Conservation (phyloP, 2,113 vertebrate genomes). For the Sinocyclocheilus grahami region DNA sequence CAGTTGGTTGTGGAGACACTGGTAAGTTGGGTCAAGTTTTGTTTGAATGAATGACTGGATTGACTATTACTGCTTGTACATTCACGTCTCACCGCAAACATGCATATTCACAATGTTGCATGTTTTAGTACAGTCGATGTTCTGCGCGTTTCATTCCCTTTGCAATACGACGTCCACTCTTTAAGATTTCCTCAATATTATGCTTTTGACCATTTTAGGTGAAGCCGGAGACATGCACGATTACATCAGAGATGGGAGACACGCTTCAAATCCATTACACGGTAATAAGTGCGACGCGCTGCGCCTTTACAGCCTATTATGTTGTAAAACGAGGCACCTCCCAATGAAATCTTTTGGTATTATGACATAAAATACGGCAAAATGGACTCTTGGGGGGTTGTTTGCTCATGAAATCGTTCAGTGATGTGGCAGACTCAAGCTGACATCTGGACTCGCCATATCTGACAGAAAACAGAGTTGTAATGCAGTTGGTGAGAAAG, state of each 20-base stretch:
- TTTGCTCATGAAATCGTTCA: background rate
- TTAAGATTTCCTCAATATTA: slow-evolving; percentile 7
- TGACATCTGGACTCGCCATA: slow-evolving; percentile 25
- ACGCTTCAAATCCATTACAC: slow-evolving; percentile 92
- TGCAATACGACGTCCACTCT: background rate
- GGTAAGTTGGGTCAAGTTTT: slow-evolving; percentile 68
- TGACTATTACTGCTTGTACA: slow-evolving; percentile 17
- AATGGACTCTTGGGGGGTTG: background rate
- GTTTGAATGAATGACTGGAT: slow-evolving; percentile 13
- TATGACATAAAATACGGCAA: background rate
- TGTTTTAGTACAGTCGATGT: background rate
- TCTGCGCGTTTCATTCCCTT: slow-evolving; percentile 15
- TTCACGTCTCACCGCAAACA: too few species aligned
- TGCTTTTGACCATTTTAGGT: slow-evolving; percentile 62
- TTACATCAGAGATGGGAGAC: slow-evolving; percentile 83
- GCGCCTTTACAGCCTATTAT: background rate
- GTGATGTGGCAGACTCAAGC: slow-evolving; percentile 28
- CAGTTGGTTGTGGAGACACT: slow-evolving; percentile 76
- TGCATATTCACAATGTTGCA: background rate
- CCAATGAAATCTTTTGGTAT: background rate
- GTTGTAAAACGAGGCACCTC: slow-evolving; percentile 16
- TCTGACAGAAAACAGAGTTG: background rate
- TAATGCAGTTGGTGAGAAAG: background rate
- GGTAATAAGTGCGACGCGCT: slow-evolving; percentile 70
- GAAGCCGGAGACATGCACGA: slow-evolving; percentile 81